Evolutionary conservation across 2,113 vertebrate genomes (phyloP), one percentile per base, ranked within the genome.

Genomic region (Xiphias gladius): DNA sequence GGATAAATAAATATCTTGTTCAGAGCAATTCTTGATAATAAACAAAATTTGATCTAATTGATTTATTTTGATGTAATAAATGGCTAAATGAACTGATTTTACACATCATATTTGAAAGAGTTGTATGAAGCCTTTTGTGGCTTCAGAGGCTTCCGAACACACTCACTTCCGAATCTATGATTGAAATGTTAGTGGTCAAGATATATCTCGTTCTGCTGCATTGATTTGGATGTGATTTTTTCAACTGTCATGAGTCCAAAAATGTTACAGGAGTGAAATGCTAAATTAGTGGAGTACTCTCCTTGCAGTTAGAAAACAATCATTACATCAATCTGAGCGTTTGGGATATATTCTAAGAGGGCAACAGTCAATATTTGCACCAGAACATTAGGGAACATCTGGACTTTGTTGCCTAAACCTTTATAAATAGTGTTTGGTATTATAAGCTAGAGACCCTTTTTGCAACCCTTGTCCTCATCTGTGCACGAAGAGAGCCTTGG

Each of bases 331-430:
- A 19, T 7, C 48, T 20, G 19, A 50, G 7, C 2, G 69, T 26
- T 82, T 54, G 10, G 41, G 55, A 22, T 20, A n/a, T 6, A 48
- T 13, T 43, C 20, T 54, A 37, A 63, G 57, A 43, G 46, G 16
- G 54, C n/a, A 72, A 26, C 20, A 52, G 41, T 57, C 61, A 76
- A n/a, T 16, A 59, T 43, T 78, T 71, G 82, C n/a, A 39, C 22
- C 1, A 65, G 30, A 71, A 54, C 30, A 82, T 68, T 76, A 72
- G 66, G 72, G 46, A 82, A 79, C 72, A 74, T 83, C 75, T 70
- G 79, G 78, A 87, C 82, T 71, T 85, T 85, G 80, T 90, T 83
- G 80, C 62, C 63, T 61, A 46, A 65, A 65, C 5, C 10, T n/a
- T 76, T 20, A 28, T 19, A 57, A 65, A 24, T 10, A 43, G 5